Evolutionary conservation across 2,888 invertebrate species (phyloP), one percentile per base, ranked within the genome.

Genomic region (Cheilosia pagana): DNA sequence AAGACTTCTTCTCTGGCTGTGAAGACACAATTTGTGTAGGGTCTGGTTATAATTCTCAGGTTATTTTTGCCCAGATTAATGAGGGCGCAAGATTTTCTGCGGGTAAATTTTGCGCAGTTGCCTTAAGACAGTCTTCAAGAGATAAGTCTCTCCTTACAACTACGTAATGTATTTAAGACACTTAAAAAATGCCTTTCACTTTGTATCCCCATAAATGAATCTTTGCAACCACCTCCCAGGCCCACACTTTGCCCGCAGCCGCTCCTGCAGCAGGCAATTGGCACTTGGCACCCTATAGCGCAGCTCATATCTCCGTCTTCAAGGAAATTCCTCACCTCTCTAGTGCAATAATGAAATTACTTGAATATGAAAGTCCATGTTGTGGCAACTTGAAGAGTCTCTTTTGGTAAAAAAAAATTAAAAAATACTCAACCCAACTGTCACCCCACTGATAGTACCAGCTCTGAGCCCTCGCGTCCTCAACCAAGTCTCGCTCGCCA

Each of bases 331-430:
- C 23, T 6, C n/a, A 14, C n/a, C 8, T 10, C 3, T n/a, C 59
- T 14, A 35, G 45, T 3, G 45, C 8, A 43, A 16, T 16, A 10
- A 45, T 12, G 43, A 53, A 43, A 25, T 59, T 28, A 21, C 39
- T 65, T 19, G 19, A 65, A 67, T 67, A 57, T 59, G 41, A 67
- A 75, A 75, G 75, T 67, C 75, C 75, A 75, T 75, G 75, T 75
- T 63, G 14, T 53, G 35, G 43, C 53, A 63, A 62, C 43, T 55
- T 31, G 43, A 65, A 59, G 12, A 67, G 45, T 25, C 23, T 55
- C 16, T 28, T 41, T 52, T n/a, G 5, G 4, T 25, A 6, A 3
- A 21, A 55, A 19, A 28, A 55, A 43, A 16, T 12, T 23, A 35
- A 39, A 65, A 63, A 16, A n/a, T 45, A 45, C 19, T 4, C 16